A percentile compares a stretch with the other conserved stretches of the same genome.
phyloP scores from a whole-genome alignment of 2,113 vertebrate genomes.

The Illadopsis cleaveri region DNA sequence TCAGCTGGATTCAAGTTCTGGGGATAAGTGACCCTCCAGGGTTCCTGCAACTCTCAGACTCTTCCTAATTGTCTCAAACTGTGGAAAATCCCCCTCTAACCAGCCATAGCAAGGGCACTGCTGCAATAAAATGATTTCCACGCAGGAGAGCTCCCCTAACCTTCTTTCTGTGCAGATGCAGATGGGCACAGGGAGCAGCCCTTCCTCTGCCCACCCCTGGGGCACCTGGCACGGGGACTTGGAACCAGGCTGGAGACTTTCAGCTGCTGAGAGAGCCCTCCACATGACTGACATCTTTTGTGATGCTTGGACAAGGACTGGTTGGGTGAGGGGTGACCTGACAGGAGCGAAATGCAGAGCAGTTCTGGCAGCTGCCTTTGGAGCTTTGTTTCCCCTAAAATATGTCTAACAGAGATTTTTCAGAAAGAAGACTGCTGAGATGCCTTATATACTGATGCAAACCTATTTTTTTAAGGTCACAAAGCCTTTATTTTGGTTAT shows the following conservation, averaged over 20 bases:
- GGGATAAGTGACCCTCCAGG: background rate
- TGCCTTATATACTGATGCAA: background rate
- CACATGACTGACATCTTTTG: accelerated
- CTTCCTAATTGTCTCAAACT: background rate
- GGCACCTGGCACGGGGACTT: accelerated
- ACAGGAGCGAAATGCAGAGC: background rate
- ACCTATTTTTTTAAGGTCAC: background rate
- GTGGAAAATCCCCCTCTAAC: background rate
- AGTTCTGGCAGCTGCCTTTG: background rate
- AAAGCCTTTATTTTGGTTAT: background rate
- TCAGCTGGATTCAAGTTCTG: background rate
- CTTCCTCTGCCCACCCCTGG: background rate
- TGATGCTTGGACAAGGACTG: background rate
- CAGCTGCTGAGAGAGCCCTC: background rate
- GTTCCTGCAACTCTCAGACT: background rate
- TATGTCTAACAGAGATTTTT: background rate
- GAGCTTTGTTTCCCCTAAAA: background rate
- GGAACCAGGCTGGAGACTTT: background rate
- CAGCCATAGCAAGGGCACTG: background rate
- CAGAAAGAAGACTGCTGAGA: background rate
- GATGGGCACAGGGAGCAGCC: background rate
- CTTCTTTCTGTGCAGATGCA: background rate
- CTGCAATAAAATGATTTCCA: background rate
- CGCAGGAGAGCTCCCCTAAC: accelerated
- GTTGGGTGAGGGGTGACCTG: background rate